These are phyloP conservation scores for Timema cristinae DNA, from an alignment of 2,888 invertebrate species.

Conservation along the genomic window DNA sequence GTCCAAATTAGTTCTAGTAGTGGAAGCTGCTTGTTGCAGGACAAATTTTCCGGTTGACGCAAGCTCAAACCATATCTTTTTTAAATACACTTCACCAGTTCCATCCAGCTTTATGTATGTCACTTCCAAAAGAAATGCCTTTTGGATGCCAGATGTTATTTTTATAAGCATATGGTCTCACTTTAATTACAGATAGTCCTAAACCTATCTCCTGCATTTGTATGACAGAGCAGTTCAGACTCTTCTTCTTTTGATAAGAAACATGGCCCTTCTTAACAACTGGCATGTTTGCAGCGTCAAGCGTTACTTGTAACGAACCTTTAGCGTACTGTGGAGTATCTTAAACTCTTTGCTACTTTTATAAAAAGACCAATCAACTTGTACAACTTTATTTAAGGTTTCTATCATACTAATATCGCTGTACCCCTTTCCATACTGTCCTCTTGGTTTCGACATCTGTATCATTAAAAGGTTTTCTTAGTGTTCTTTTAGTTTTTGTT, in stretches of 20 bases:
- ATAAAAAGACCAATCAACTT: conserved; percentile 2
- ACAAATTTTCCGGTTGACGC: conserved; percentile 10
- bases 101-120: neutral
- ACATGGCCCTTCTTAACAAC: neutral
- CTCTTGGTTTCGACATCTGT: conserved; percentile 3
- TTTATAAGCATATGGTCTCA: neutral
- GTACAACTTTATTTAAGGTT: neutral
- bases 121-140: neutral
- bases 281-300: conserved; percentile 11
- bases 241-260: neutral
- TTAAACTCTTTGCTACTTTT: too few species aligned
- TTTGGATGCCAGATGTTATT: neutral
- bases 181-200: neutral
- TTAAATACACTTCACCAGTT: conserved; percentile 7
- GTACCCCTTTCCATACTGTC: neutral
- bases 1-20: neutral
- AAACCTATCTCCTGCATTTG: conserved; percentile 2
- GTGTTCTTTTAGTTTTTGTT: too few species aligned
- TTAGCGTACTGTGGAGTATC: neutral
- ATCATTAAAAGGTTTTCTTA: too few species aligned
- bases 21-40: neutral
- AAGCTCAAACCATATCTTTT: neutral
- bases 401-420: neutral
- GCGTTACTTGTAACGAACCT: conserved; percentile 1
- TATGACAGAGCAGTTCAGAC: neutral